phyloP scores from a whole-genome alignment of 2,797 vertebrate species.

The Antrozous pallidus region DNA sequence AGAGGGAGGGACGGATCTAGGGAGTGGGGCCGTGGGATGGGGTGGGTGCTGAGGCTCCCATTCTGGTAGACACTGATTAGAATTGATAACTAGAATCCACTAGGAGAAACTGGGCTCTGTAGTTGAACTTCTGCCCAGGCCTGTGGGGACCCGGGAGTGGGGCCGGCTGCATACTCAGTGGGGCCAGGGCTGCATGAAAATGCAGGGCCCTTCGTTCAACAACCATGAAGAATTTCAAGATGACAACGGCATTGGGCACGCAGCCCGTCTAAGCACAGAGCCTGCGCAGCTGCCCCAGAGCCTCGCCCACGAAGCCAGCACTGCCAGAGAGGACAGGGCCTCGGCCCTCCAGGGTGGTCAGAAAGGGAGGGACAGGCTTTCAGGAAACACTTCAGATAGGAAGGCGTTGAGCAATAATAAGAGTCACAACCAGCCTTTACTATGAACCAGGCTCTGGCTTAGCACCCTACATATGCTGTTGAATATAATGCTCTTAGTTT shows the following conservation, averaged over 20 bases:
- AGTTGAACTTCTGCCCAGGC: neutral
- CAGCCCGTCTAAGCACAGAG: neutral
- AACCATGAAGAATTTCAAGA: neutral
- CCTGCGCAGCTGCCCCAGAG: neutral
- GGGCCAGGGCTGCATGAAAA: neutral
- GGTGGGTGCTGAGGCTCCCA: neutral
- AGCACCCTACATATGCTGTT: neutral
- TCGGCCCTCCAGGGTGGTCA: neutral
- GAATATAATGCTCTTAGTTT: neutral
- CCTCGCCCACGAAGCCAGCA: neutral
- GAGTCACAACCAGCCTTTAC: neutral
- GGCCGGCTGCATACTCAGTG: neutral
- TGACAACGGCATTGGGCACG: fast-evolving
- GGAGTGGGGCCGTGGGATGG: neutral
- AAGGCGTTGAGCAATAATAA: neutral
- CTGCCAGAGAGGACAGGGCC: neutral
- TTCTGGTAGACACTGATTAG: neutral
- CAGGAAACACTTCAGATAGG: neutral
- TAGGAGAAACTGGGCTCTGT: neutral
- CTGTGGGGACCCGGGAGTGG: neutral
- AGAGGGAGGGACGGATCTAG: neutral
- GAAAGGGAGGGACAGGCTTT: neutral
- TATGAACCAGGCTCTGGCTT: neutral
- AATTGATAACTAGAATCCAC: neutral
- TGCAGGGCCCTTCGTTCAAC: neutral